phyloP scores from a whole-genome alignment of 30 jellyfish, hydroid and myxozoan species.

The Catostylus mosaicus region DNA sequence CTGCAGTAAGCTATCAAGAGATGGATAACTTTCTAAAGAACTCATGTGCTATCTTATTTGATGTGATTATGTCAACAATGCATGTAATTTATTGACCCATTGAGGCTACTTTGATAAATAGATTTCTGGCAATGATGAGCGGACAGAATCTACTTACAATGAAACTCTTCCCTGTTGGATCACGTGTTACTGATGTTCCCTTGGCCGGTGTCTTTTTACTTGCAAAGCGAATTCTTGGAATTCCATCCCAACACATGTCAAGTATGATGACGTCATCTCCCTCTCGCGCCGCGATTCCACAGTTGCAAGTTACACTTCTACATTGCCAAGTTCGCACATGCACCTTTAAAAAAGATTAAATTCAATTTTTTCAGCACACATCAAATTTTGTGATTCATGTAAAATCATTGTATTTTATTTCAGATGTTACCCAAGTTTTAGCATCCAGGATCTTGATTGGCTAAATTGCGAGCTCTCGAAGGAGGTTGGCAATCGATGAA shows the following conservation, averaged over 20 bases:
- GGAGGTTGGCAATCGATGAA: no score
- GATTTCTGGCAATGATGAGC: no score
- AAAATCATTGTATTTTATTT: no score
- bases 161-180: constrained; percentile 37
- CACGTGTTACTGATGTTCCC: constrained; percentile 21
- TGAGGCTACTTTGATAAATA: neutral
- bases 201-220: constrained; percentile 14
- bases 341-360: no score
- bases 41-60: neutral
- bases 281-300: constrained; percentile 61
- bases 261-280: constrained; percentile 26
- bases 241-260: constrained; percentile 27
- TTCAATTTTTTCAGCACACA: no score
- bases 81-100: neutral
- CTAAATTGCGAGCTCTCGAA: no score
- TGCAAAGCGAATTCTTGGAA: constrained; percentile 35
- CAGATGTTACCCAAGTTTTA: no score
- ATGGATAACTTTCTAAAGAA: no score
- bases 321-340: constrained; percentile 63
- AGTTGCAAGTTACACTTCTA: constrained; percentile 42
- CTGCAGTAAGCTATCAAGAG: no score
- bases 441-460: no score
- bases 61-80: neutral
- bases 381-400: no score
- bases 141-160: constrained; percentile 12